phyloP scores from a whole-genome alignment of 2,797 vertebrate genomes.

The Ctenosaura bakeri region DNA sequence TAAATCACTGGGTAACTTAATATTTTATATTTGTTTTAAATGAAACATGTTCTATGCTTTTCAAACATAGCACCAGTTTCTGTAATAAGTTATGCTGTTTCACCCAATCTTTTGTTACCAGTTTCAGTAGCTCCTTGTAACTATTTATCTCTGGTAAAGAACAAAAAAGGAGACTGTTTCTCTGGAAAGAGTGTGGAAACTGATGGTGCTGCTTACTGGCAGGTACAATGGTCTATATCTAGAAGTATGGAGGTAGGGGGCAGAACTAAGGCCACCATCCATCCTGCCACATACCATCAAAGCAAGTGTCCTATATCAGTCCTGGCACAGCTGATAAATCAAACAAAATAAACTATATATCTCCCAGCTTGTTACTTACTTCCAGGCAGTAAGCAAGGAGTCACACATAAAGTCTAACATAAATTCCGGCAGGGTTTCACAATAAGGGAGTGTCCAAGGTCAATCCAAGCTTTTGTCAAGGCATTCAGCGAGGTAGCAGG shows the following conservation, averaged over 20 bases:
- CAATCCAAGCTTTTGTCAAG: no score
- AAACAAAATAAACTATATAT: no score
- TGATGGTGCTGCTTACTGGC: background rate
- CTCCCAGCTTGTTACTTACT: no score
- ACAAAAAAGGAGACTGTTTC: background rate
- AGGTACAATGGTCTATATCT: background rate
- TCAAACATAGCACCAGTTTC: slow-evolving; percentile 36
- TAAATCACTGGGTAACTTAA: background rate
- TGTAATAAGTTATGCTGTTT: slow-evolving; percentile 34
- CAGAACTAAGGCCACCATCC: no score
- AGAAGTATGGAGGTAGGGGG: background rate
- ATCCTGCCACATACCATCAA: no score
- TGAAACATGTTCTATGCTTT: slow-evolving; percentile 1
- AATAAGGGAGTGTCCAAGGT: no score
- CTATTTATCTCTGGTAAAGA: background rate
- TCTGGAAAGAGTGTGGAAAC: background rate
- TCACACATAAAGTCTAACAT: no score
- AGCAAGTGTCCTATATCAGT: no score
- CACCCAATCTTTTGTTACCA: slow-evolving; percentile 38
- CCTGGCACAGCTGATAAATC: no score
- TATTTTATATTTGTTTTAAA: slow-evolving; percentile 15
- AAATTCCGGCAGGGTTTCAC: no score
- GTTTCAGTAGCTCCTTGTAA: background rate
- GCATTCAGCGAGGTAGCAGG: no score
- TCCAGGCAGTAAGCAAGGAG: no score